Percentiles rank a stretch among this genome's conserved stretches.
Evolutionary conservation across 1,140 invertebrate genomes (phyloP).

Genomic region (Caerostris darwini): DNA sequence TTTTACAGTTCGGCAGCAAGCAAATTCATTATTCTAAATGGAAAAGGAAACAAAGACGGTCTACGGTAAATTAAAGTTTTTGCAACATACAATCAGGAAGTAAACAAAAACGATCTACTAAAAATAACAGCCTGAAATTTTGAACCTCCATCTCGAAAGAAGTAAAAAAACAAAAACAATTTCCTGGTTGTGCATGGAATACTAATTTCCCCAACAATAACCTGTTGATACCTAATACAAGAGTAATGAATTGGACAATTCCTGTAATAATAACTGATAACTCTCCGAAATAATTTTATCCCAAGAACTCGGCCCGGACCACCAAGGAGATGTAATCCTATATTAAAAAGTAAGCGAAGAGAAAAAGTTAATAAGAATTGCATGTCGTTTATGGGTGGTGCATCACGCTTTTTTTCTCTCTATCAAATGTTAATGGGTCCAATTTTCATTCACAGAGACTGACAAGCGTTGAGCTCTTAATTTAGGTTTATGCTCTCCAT

Average conservation of each 20-base stretch:
- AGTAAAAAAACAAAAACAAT: background rate
- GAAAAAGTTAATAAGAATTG: background rate
- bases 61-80: background rate
- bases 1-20: background rate
- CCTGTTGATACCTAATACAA: slow-evolving; percentile 16
- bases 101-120: background rate
- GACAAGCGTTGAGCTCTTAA: slow-evolving; percentile 45
- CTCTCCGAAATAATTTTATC: slow-evolving; percentile 5
- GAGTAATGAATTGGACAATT: slow-evolving; percentile 57
- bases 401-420: background rate
- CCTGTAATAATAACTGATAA: slow-evolving; percentile 26
- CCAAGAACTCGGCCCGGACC: background rate
- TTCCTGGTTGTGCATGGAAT: slow-evolving; percentile 41
- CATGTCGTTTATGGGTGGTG: slow-evolving; percentile 1
- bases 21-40: background rate
- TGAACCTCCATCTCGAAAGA: background rate
- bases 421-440: slow-evolving; percentile 8
- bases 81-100: background rate
- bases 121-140: background rate
- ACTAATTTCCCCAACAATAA: background rate
- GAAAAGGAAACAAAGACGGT: background rate
- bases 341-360: background rate
- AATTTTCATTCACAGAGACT: slow-evolving; percentile 1
- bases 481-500: background rate
- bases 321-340: background rate